Conservation (phyloP, 1,140 invertebrate genomes). For the Contarinia nasturtii region DNA sequence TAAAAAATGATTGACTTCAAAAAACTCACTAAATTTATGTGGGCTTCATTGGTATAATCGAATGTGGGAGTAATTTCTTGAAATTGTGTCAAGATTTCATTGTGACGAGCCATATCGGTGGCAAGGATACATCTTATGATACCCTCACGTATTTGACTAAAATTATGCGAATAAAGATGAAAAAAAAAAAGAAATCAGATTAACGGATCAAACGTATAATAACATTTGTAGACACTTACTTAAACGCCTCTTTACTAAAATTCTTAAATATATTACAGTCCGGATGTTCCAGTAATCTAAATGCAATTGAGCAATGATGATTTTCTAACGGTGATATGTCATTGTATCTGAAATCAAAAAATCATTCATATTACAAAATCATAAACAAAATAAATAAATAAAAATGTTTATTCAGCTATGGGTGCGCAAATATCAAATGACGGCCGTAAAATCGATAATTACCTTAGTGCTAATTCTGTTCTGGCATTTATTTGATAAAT, state of each 20-base stretch:
- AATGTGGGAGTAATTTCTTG: constrained; percentile 47
- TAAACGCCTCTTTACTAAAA: constrained; percentile 39
- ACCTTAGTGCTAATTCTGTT: constrained; percentile 61
- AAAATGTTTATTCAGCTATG: too few species aligned
- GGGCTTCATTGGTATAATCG: constrained; percentile 52
- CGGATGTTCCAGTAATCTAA: constrained; percentile 54
- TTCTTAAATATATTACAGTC: constrained; percentile 62
- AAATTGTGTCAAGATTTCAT: constrained; percentile 67
- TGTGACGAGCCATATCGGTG: constrained; percentile 76
- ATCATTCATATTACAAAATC: too few species aligned
- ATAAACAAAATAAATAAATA: too few species aligned
- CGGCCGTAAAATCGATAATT: too few species aligned
- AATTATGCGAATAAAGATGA: constrained; percentile 5
- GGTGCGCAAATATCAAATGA: too few species aligned
- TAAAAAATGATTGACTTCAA: not conserved
- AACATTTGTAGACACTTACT: constrained; percentile 28
- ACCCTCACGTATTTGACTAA: constrained; percentile 45
- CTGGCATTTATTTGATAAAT: constrained; percentile 77
- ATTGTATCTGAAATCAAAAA: constrained; percentile 37
- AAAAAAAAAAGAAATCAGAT: not conserved
- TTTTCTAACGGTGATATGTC: constrained; percentile 80
- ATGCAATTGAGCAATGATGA: constrained; percentile 75
- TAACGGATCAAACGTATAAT: not conserved
- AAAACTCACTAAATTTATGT: constrained; percentile 54
- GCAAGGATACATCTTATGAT: constrained; percentile 72